A percentile compares a stretch with the other conserved stretches of the same genome.
Conservation (phyloP, 1,140 invertebrate species). For the Mactra quadrangularis region DNA sequence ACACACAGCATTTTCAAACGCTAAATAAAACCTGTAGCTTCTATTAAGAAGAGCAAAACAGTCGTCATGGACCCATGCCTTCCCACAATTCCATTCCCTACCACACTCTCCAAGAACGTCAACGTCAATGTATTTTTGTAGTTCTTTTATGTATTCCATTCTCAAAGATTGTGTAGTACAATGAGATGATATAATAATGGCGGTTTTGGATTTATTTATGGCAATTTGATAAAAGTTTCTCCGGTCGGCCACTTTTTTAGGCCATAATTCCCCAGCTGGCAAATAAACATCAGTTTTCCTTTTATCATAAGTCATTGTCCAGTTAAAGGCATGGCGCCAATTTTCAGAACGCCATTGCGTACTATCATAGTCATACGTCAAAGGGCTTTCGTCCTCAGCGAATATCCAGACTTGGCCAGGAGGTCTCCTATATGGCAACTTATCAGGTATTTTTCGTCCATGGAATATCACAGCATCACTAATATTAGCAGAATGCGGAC, state of each 20-base stretch:
- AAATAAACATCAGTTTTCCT: slow-evolving; percentile 19
- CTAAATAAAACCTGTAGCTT: slow-evolving; percentile 41
- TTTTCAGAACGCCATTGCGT: neutral
- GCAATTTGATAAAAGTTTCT: slow-evolving; percentile 3
- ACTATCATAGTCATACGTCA: slow-evolving; percentile 9
- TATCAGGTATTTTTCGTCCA: neutral
- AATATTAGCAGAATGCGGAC: neutral
- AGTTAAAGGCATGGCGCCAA: slow-evolving; percentile 31
- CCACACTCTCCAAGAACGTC: slow-evolving; percentile 26
- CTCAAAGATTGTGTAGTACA: slow-evolving; percentile 30
- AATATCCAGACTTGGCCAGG: slow-evolving; percentile 40
- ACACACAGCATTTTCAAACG: slow-evolving; percentile 43
- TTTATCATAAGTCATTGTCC: slow-evolving; percentile 45
- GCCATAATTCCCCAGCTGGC: slow-evolving; percentile 14
- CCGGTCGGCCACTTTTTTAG: neutral
- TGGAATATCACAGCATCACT: slow-evolving; percentile 42
- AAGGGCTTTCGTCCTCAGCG: slow-evolving; percentile 25
- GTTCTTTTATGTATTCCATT: slow-evolving; percentile 22
- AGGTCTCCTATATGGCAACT: slow-evolving; percentile 1
- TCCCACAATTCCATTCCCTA: slow-evolving; percentile 20
- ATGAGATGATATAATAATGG: slow-evolving; percentile 23
- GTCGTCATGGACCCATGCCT: slow-evolving; percentile 10
- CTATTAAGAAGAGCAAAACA: slow-evolving; percentile 37
- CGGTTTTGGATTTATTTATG: slow-evolving; percentile 21
- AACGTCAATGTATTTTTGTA: slow-evolving; percentile 44